phyloP scores from a whole-genome alignment of 2,797 vertebrate species.

The Oceanodroma leucorhoa region DNA sequence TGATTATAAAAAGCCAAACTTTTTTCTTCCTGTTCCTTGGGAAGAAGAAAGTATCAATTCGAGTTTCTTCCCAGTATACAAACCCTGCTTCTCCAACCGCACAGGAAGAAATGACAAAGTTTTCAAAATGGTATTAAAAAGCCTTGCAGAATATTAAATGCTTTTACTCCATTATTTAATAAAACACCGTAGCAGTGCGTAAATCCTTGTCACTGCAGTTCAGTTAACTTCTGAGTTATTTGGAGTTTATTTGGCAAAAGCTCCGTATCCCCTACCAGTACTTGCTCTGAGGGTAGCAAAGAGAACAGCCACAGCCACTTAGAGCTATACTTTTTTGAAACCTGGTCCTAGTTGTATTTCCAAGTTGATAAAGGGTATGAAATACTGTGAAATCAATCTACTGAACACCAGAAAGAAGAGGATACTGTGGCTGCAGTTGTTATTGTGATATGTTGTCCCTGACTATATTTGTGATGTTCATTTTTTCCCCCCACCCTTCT shows the following conservation, averaged over 20 bases:
- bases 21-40: not conserved
- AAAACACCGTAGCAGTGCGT: not conserved
- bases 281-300: not conserved
- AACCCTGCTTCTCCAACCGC: not conserved
- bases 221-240: not conserved
- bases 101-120: not conserved
- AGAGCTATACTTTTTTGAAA: not conserved
- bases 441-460: conserved; percentile 57
- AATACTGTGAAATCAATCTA: not conserved
- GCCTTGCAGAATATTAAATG: not conserved
- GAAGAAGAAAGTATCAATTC: not conserved
- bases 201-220: not conserved
- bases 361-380: not conserved
- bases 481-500: conserved; percentile 39
- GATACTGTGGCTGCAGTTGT: conserved; percentile 38
- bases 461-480: conserved; percentile 68
- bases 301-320: not conserved
- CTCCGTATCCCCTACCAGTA: not conserved
- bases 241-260: not conserved
- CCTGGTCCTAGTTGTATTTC: not conserved
- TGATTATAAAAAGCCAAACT: not conserved
- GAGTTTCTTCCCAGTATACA: not conserved
- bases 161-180: not conserved
- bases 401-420: not conserved
- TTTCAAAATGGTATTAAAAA: not conserved